Percentiles rank a stretch among this genome's conserved stretches.
Evolutionary conservation across 2,113 vertebrate species (phyloP).

Genomic region (Microcebus griseorufus): DNA sequence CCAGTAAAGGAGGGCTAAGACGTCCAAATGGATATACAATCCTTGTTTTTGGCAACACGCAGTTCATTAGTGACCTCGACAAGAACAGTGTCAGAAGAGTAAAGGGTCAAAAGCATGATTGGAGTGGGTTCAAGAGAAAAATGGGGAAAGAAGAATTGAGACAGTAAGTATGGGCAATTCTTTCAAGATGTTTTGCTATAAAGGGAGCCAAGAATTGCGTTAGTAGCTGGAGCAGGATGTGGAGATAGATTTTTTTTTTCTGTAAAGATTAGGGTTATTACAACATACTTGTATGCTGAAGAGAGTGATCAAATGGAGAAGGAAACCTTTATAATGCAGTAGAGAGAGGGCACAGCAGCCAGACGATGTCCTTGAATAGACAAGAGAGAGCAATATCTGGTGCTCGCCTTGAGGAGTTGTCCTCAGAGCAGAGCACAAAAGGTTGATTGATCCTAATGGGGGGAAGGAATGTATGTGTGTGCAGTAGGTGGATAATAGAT

Average conservation of each 20-base stretch:
- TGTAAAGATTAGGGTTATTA: neutral
- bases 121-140: slow-evolving; percentile 28
- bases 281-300: neutral
- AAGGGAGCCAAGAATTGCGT: neutral
- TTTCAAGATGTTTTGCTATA: neutral
- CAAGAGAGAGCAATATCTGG: neutral
- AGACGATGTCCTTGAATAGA: neutral
- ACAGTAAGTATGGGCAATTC: neutral
- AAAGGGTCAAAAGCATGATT: neutral
- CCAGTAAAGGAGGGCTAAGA: neutral
- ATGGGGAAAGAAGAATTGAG: neutral
- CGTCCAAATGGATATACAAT: neutral
- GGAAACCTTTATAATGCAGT: neutral
- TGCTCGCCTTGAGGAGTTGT: neutral
- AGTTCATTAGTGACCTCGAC: neutral
- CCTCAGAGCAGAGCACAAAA: neutral
- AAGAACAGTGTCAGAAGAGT: neutral
- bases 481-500: neutral
- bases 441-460: neutral
- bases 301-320: neutral
- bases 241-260: neutral
- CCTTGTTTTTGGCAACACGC: neutral
- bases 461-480: neutral
- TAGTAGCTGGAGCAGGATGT: neutral
- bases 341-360: neutral